A percentile compares a stretch with the other conserved stretches of the same genome.
phyloP scores from a whole-genome alignment of 2,113 vertebrate species.

The Ursus arctos region DNA sequence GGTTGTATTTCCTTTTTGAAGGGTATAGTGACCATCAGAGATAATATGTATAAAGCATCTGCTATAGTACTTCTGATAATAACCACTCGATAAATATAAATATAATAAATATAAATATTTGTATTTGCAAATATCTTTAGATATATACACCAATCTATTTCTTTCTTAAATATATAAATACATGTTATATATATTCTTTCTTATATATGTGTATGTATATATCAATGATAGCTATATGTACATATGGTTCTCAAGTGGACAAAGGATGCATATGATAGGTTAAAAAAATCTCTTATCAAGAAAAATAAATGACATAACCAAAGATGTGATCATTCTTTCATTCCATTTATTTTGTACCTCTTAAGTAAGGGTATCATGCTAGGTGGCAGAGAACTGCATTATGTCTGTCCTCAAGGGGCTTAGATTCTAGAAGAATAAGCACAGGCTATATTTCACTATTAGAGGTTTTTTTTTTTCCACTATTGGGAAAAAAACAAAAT shows the following conservation, averaged over 20 bases:
- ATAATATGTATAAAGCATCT: background rate
- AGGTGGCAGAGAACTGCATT: background rate
- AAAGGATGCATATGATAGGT: background rate
- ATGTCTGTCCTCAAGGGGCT: background rate
- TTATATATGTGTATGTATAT: background rate
- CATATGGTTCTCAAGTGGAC: background rate
- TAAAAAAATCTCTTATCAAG: background rate
- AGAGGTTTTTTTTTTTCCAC: background rate
- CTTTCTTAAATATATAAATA: background rate
- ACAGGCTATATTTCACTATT: background rate
- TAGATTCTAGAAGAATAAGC: background rate
- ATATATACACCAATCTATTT: background rate
- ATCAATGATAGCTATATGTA: background rate
- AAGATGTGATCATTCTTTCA: background rate
- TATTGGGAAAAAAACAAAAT: conserved; percentile 10
- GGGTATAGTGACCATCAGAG: background rate
- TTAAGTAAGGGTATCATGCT: background rate
- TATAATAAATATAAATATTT: background rate
- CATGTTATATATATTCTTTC: background rate
- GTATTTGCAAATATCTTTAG: background rate
- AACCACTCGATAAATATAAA: conserved; percentile 24
- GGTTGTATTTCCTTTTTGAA: conserved; percentile 36
- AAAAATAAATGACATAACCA: background rate
- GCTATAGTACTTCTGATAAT: conserved; percentile 1
- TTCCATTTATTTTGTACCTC: background rate